Evolutionary conservation across 2,888 invertebrate genomes (phyloP).

Genomic region (Zaprionus obscuricornis): DNA sequence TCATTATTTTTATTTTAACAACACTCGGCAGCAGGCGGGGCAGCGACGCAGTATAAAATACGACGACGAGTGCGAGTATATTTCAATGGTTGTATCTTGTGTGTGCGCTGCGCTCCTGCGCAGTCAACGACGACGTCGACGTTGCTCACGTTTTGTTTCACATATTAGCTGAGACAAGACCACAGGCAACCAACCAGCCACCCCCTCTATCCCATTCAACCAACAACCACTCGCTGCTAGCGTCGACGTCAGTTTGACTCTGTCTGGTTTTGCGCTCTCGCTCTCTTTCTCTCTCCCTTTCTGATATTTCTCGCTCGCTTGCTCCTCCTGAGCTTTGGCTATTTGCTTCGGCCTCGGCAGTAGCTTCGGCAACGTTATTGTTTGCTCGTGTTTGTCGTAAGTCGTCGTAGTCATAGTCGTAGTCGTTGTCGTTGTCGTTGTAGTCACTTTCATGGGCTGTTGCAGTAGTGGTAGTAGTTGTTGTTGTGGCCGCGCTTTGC

Average conservation of each 20-base stretch:
- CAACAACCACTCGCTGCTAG: conserved; percentile 53
- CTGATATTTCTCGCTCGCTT: conserved; percentile 47
- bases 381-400: conserved; percentile 75
- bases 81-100: conserved; percentile 57
- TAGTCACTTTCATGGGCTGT: conserved; percentile 43
- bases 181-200: conserved; percentile 45
- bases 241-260: conserved; percentile 59
- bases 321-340: conserved; percentile 62
- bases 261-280: conserved; percentile 56
- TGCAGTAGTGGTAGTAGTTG: conserved; percentile 39
- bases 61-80: conserved; percentile 55
- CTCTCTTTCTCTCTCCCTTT: conserved; percentile 39
- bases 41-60: conserved; percentile 59
- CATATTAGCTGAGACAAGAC: conserved; percentile 63
- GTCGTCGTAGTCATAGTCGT: conserved; percentile 53
- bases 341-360: conserved; percentile 58
- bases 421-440: conserved; percentile 13
- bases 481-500: conserved; percentile 56
- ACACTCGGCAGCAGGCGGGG: conserved; percentile 55
- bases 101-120: conserved; percentile 73
- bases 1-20: conserved; percentile 79
- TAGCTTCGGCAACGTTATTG: conserved; percentile 64
- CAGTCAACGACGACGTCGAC: conserved; percentile 65
- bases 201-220: conserved; percentile 36
- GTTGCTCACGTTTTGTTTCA: conserved; percentile 63